Percentiles rank a stretch among this genome's conserved stretches.
phyloP scores from a whole-genome alignment of 2,113 vertebrate genomes.

The Prochilodus magdalenae region DNA sequence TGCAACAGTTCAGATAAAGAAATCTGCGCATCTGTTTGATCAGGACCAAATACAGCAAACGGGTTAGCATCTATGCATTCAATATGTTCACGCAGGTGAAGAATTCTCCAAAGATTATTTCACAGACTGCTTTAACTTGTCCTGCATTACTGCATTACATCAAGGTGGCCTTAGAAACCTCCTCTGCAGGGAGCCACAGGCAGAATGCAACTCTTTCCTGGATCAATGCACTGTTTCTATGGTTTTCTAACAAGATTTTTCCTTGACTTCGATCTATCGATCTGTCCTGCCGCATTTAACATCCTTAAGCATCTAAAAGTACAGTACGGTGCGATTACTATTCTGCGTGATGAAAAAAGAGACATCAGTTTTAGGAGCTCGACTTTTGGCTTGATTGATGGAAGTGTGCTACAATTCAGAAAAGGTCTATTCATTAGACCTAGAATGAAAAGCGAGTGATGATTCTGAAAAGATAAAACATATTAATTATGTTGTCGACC shows the following conservation, averaged over 20 bases:
- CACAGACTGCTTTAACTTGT: neutral
- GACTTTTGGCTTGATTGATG: neutral
- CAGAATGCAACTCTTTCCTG: constrained; percentile 17
- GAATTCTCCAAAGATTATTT: constrained; percentile 26
- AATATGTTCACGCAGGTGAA: constrained; percentile 7
- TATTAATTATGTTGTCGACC: neutral
- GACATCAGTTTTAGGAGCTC: neutral
- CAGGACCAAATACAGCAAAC: neutral
- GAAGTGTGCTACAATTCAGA: neutral
- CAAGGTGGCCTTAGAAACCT: constrained; percentile 21
- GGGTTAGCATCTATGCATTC: constrained; percentile 5
- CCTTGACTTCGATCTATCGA: constrained; percentile 20
- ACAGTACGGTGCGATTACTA: neutral
- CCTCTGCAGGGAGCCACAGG: constrained; percentile 12
- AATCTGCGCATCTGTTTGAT: constrained; percentile 3
- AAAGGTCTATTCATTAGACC: neutral
- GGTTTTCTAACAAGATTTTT: constrained; percentile 26
- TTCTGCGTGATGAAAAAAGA: neutral
- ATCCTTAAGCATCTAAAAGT: constrained; percentile 3
- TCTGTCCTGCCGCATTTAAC: constrained; percentile 15
- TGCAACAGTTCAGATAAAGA: constrained; percentile 13
- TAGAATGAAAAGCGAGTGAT: neutral
- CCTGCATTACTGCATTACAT: constrained; percentile 24
- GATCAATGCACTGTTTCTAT: constrained; percentile 36
- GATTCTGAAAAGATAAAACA: neutral